These are phyloP conservation scores for Solea senegalensis DNA, from an alignment of 2,113 vertebrate genomes.

Conservation along the genomic window DNA sequence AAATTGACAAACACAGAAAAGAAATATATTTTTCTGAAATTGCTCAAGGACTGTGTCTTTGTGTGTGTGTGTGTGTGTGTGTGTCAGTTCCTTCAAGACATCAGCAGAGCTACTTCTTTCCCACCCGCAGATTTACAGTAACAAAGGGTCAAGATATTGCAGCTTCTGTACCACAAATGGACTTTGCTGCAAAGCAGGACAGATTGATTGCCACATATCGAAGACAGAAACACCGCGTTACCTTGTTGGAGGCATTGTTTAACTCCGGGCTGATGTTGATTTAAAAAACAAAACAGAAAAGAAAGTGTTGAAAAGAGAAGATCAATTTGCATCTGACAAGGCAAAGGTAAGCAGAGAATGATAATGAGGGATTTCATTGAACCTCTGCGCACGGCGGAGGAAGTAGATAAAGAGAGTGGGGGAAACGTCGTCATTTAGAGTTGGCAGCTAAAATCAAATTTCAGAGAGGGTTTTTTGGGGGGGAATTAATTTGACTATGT, in stretches of 20 bases:
- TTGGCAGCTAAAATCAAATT: slow-evolving; percentile 20
- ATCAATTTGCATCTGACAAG: slow-evolving; percentile 72
- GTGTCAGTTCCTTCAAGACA: slow-evolving; percentile 16
- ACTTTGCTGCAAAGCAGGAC: slow-evolving; percentile 41
- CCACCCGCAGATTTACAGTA: slow-evolving; percentile 34
- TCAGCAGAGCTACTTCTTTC: slow-evolving; percentile 49
- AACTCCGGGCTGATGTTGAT: slow-evolving; percentile 59
- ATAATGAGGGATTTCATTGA: slow-evolving; percentile 67
- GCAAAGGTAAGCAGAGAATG: slow-evolving; percentile 65
- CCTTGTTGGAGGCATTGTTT: slow-evolving; percentile 64
- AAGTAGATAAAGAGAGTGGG: slow-evolving; percentile 43
- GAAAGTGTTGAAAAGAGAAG: slow-evolving; percentile 51
- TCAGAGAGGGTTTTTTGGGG: not conserved
- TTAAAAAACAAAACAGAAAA: slow-evolving; percentile 35
- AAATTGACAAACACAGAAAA: slow-evolving; percentile 21
- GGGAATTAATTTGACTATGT: not conserved
- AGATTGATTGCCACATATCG: slow-evolving; percentile 54
- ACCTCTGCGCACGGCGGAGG: slow-evolving; percentile 30
- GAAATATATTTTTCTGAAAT: slow-evolving; percentile 28
- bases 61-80: slow-evolving; percentile 3
- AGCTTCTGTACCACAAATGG: slow-evolving; percentile 40
- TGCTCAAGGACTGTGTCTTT: slow-evolving; percentile 47
- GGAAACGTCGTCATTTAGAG: slow-evolving; percentile 6
- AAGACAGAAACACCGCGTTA: slow-evolving; percentile 52
- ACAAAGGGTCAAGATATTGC: slow-evolving; percentile 52